Conservation (phyloP, 1,140 invertebrate genomes). For the Leguminivora glycinivorella region DNA sequence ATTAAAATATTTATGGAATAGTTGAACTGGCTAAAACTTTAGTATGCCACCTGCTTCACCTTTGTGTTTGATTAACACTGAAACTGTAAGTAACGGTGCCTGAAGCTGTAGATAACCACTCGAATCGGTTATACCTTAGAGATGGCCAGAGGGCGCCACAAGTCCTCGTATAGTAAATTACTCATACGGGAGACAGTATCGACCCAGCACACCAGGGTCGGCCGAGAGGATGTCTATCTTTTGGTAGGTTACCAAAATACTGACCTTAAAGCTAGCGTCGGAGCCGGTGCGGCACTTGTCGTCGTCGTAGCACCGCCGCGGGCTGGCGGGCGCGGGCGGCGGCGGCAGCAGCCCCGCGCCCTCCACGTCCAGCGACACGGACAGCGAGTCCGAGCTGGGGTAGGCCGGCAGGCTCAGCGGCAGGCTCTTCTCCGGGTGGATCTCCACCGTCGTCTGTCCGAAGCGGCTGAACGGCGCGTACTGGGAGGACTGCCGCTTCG, state of each 20-base stretch:
- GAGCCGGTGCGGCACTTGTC: slow-evolving; percentile 88
- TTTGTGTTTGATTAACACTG: too few relatives aligned
- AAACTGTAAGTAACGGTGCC: too few relatives aligned
- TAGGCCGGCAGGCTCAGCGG: slow-evolving; percentile 81
- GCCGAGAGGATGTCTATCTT: neutral
- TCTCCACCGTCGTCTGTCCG: slow-evolving; percentile 82
- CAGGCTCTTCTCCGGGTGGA: slow-evolving; percentile 80
- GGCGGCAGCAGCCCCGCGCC: slow-evolving; percentile 79
- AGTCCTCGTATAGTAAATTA: too few relatives aligned
- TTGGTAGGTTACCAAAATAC: slow-evolving; percentile 22
- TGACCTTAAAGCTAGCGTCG: slow-evolving; percentile 92
- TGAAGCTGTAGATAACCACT: too few relatives aligned
- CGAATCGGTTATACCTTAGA: too few relatives aligned
- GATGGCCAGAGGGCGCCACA: too few relatives aligned
- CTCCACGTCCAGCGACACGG: slow-evolving; percentile 80
- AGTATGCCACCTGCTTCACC: too few relatives aligned
- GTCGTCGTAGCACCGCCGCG: slow-evolving; percentile 81
- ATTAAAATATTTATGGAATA: too few relatives aligned
- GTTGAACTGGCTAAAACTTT: too few relatives aligned
- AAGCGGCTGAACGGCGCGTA: slow-evolving; percentile 78
- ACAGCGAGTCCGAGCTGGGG: slow-evolving; percentile 81
- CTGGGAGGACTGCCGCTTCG: slow-evolving; percentile 85
- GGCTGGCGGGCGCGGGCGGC: slow-evolving; percentile 80
- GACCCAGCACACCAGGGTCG: too few relatives aligned
- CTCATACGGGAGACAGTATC: too few relatives aligned